phyloP scores from a whole-genome alignment of 2,888 invertebrate genomes.

The Bursaphelenchus okinawaensis region DNA sequence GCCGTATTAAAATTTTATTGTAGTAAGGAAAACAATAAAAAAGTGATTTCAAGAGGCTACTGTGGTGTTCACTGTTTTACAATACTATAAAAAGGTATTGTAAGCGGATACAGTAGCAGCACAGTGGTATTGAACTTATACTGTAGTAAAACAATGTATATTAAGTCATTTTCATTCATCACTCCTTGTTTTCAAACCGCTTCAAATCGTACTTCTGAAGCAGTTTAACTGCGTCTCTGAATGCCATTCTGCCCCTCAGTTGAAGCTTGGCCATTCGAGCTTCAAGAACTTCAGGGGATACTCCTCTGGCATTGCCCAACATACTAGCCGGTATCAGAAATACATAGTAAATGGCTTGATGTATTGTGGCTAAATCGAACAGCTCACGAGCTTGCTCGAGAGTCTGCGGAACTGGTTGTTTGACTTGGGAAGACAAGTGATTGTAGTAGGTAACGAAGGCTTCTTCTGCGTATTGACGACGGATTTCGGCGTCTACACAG shows the following conservation, averaged over 20 bases:
- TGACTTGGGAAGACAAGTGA: not conserved
- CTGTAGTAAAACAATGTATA: too few species aligned
- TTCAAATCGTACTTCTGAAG: not conserved
- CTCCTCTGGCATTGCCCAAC: not conserved
- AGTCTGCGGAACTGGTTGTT: not conserved
- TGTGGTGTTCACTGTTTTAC: too few species aligned
- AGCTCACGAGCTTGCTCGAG: not conserved
- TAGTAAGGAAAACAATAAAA: too few species aligned
- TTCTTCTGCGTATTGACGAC: not conserved
- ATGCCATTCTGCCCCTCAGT: not conserved
- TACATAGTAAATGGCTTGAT: not conserved
- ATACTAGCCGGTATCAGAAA: constrained; percentile 2
- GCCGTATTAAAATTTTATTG: too few species aligned
- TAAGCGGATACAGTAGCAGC: too few species aligned
- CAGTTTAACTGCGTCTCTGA: not conserved
- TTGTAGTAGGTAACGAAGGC: not conserved
- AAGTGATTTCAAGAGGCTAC: too few species aligned
- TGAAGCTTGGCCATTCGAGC: constrained; percentile 10
- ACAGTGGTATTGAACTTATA: too few species aligned
- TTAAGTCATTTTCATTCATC: too few species aligned
- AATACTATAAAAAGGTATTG: too few species aligned
- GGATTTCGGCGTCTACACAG: constrained; percentile 10
- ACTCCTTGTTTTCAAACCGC: not conserved
- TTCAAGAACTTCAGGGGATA: not conserved
- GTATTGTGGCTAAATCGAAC: not conserved